These are phyloP conservation scores for Craseonycteris thonglongyai DNA, from an alignment of 2,113 vertebrate species.

Conservation along the genomic window DNA sequence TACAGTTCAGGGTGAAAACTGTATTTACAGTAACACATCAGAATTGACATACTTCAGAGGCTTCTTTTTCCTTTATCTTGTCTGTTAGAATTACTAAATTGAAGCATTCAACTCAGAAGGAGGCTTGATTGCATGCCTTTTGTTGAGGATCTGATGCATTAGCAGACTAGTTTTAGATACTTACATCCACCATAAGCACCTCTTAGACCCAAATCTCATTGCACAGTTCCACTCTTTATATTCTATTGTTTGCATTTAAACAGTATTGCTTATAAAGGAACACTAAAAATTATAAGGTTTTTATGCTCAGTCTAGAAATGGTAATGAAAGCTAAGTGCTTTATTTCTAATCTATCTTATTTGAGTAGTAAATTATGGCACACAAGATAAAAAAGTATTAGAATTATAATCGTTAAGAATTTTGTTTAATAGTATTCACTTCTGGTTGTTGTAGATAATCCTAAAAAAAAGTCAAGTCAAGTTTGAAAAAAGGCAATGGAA, in stretches of 20 bases:
- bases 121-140: conserved; percentile 72
- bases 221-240: conserved; percentile 20
- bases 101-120: conserved; percentile 69
- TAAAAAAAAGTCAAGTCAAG: not conserved
- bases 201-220: conserved; percentile 34
- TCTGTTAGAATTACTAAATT: conserved; percentile 77
- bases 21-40: conserved; percentile 70
- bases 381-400: not conserved
- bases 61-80: conserved; percentile 76
- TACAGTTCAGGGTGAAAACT: conserved; percentile 62
- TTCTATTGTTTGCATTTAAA: conserved; percentile 32
- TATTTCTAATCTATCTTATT: conserved; percentile 16
- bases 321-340: conserved; percentile 41
- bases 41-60: conserved; percentile 77
- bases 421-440: conserved; percentile 22
- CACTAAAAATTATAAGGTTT: not conserved
- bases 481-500: conserved; percentile 8
- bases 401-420: conserved; percentile 31
- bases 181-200: conserved; percentile 42
- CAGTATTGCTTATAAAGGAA: conserved; percentile 34
- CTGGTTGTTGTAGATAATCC: conserved; percentile 13
- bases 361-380: not conserved
- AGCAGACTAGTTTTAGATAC: conserved; percentile 72
- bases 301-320: not conserved
- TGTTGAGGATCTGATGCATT: conserved; percentile 72